A percentile compares a stretch with the other conserved stretches of the same genome.
Conservation (phyloP, 2,888 invertebrate genomes). For the Arenicola marina region DNA sequence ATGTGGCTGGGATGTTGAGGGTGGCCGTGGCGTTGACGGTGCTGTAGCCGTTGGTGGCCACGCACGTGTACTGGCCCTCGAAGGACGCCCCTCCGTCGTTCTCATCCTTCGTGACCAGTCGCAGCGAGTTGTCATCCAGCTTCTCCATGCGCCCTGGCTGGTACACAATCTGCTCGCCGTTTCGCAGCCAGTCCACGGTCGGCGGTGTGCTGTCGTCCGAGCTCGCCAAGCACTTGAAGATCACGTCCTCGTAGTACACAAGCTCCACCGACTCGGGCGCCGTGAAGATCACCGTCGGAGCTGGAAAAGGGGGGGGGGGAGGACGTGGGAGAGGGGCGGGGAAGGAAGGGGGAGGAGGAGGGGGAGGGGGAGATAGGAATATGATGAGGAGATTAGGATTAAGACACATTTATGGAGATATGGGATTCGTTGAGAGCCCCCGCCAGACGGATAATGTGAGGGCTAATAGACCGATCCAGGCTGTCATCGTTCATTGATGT, state of each 20-base stretch:
- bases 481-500: too few species aligned
- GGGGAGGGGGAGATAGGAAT: too few species aligned
- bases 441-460: too few species aligned
- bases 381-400: too few species aligned
- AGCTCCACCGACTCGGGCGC: conserved; percentile 12
- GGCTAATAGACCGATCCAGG: too few species aligned
- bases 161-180: neutral
- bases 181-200: conserved; percentile 12
- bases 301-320: conserved; percentile 14
- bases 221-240: conserved; percentile 13
- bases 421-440: too few species aligned
- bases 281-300: conserved; percentile 12
- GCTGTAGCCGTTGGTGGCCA: conserved; percentile 10
- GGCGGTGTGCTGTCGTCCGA: conserved; percentile 31
- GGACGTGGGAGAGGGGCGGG: too few species aligned
- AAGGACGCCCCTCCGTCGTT: neutral
- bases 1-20: neutral
- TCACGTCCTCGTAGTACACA: conserved; percentile 5
- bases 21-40: neutral
- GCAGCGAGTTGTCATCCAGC: conserved; percentile 1
- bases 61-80: conserved; percentile 9
- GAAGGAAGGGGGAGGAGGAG: too few species aligned
- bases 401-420: too few species aligned
- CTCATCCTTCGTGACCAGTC: neutral
- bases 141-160: neutral